Evolutionary conservation across 2,888 invertebrate species (phyloP).

Genomic region (Phasia obesa): DNA sequence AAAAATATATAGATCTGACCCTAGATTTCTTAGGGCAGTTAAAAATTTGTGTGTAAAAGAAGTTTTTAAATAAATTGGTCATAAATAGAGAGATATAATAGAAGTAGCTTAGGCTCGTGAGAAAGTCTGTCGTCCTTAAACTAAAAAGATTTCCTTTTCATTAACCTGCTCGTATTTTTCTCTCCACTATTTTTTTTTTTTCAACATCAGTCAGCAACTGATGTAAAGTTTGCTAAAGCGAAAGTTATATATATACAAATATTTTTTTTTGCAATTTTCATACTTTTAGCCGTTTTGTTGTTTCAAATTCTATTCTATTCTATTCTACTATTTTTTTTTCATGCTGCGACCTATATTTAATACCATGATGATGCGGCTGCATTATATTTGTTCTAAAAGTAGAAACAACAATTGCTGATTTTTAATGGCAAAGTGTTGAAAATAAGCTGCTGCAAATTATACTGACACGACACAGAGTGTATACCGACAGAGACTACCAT

Average conservation of each 20-base stretch:
- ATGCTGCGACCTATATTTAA: constrained; percentile 59
- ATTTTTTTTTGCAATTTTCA: constrained; percentile 17
- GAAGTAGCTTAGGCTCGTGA: too few relatives aligned
- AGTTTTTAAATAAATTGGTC: too few relatives aligned
- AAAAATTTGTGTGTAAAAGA: too few relatives aligned
- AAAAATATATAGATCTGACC: neutral
- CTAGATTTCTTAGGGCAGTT: too few relatives aligned
- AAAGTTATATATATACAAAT: too few relatives aligned
- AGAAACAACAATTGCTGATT: constrained; percentile 53
- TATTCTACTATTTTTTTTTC: neutral
- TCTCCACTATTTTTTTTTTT: neutral
- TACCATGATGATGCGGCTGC: constrained; percentile 61
- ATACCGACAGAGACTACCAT: constrained; percentile 15
- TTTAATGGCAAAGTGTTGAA: constrained; percentile 63
- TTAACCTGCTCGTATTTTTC: neutral
- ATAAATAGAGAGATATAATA: too few relatives aligned
- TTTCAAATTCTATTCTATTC: neutral
- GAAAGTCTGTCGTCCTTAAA: too few relatives aligned
- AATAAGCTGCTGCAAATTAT: constrained; percentile 60
- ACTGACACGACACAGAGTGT: neutral
- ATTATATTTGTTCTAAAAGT: constrained; percentile 50
- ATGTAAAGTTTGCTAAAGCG: constrained; percentile 38
- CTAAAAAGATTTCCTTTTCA: neutral
- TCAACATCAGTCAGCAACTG: neutral
- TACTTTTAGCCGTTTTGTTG: constrained; percentile 29